phyloP scores from a whole-genome alignment of 2,888 invertebrate species.

The Monochamus alternatus region DNA sequence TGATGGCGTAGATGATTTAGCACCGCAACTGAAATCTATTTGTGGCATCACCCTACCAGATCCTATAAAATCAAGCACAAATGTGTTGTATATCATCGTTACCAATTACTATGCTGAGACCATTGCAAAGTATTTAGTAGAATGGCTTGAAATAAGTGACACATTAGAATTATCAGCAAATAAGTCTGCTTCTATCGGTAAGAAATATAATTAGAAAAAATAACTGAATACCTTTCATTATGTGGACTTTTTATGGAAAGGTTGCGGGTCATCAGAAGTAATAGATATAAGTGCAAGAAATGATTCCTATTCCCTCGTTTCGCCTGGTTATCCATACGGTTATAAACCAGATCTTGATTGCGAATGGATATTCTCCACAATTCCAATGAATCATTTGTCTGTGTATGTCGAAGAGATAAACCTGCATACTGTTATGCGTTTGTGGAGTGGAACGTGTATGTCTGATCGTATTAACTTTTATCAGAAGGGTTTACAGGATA shows the following conservation, averaged over 20 bases:
- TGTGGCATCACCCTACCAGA: constrained; percentile 74
- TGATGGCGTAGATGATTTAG: constrained; percentile 83
- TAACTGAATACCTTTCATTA: no score
- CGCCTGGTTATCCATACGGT: constrained; percentile 84
- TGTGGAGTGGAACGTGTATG: constrained; percentile 70
- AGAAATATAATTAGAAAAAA: no score
- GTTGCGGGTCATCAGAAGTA: constrained; percentile 57
- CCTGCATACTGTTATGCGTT: constrained; percentile 68
- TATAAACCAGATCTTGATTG: constrained; percentile 80
- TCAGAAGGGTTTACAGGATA: constrained; percentile 68
- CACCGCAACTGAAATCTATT: constrained; percentile 72
- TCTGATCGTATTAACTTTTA: constrained; percentile 78
- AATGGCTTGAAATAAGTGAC: constrained; percentile 70
- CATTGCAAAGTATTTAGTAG: constrained; percentile 72
- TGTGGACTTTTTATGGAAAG: constrained; percentile 58
- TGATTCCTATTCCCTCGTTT: constrained; percentile 71
- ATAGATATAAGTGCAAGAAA: constrained; percentile 57
- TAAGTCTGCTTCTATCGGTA: constrained; percentile 34
- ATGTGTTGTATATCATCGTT: constrained; percentile 76
- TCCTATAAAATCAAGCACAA: constrained; percentile 77
- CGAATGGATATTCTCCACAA: constrained; percentile 81
- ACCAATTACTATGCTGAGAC: constrained; percentile 64
- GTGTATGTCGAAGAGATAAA: constrained; percentile 75
- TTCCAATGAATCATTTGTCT: constrained; percentile 75
- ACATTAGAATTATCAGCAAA: no score